A percentile compares a stretch with the other conserved stretches of the same genome.
These are phyloP conservation scores for Sebastes dallii DNA, from an alignment of 2,797 vertebrate species.

Conservation along the genomic window DNA sequence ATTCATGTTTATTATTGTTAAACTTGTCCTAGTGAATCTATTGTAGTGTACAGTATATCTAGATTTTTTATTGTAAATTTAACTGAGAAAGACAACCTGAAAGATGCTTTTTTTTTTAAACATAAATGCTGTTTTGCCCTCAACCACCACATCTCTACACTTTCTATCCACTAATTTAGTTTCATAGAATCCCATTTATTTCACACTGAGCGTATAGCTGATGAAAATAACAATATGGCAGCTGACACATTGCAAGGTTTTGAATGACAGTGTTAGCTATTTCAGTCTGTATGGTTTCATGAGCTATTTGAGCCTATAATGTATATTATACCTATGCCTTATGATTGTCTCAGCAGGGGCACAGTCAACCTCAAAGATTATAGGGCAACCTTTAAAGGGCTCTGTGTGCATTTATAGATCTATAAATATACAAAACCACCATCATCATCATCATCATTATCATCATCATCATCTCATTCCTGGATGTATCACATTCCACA, in stretches of 20 bases:
- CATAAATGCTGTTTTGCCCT: background rate
- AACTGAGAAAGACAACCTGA: background rate
- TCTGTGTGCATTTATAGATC: background rate
- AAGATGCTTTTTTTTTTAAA: background rate
- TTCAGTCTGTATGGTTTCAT: background rate
- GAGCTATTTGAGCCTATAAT: background rate
- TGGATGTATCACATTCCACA: background rate
- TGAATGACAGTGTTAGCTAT: background rate
- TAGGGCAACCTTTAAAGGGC: background rate
- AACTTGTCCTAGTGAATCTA: background rate
- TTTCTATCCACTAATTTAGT: background rate
- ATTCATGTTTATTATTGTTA: background rate
- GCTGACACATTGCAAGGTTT: background rate
- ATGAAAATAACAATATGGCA: background rate
- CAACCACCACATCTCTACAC: background rate
- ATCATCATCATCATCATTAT: no score
- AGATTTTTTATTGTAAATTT: background rate
- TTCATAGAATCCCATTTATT: background rate
- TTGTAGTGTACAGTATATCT: background rate
- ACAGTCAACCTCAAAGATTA: background rate
- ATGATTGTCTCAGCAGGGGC: background rate
- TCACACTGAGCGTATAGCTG: background rate
- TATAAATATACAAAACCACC: background rate
- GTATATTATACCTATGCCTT: background rate
- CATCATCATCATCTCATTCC: background rate